A percentile compares a stretch with the other conserved stretches of the same genome.
These are phyloP conservation scores for Mesochorus sp. DNA, from an alignment of 2,888 invertebrate species.

Conservation along the genomic window DNA sequence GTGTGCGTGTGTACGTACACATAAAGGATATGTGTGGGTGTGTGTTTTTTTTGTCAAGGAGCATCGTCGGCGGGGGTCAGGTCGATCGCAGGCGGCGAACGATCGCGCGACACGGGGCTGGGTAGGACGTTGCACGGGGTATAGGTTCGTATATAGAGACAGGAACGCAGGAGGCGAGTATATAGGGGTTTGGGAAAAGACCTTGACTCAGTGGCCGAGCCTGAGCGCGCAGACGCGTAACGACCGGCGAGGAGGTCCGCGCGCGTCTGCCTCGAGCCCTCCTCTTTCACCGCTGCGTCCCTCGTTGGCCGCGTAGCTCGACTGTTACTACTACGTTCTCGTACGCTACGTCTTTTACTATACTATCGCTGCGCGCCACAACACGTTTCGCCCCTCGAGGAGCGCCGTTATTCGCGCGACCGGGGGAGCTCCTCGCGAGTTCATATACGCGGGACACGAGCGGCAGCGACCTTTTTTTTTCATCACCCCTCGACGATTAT, in stretches of 20 bases:
- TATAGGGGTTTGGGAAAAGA: slow-evolving; percentile 60
- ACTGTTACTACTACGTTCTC: slow-evolving; percentile 57
- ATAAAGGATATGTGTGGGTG: slow-evolving; percentile 27
- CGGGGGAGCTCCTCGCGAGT: background rate
- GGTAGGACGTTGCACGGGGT: background rate
- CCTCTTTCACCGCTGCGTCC: background rate
- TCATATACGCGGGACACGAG: background rate
- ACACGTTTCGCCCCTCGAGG: slow-evolving; percentile 15
- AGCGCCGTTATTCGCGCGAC: slow-evolving; percentile 21
- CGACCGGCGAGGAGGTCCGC: slow-evolving; percentile 47
- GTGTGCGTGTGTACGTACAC: slow-evolving; percentile 23
- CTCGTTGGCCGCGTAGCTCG: slow-evolving; percentile 18
- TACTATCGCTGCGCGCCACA: slow-evolving; percentile 46
- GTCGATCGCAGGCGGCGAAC: slow-evolving; percentile 73
- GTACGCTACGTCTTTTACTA: slow-evolving; percentile 60
- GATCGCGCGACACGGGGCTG: slow-evolving; percentile 55
- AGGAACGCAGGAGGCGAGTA: slow-evolving; percentile 9
- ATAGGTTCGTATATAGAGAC: slow-evolving; percentile 21
- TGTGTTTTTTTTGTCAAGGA: slow-evolving; percentile 50
- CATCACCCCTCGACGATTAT: background rate
- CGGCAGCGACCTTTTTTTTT: background rate
- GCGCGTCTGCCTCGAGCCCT: slow-evolving; percentile 21
- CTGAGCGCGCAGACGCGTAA: slow-evolving; percentile 67
- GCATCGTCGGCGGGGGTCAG: slow-evolving; percentile 74
- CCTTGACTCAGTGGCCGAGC: slow-evolving; percentile 75